phyloP scores from a whole-genome alignment of 2,113 vertebrate species.

The Dolichotis patagonum region DNA sequence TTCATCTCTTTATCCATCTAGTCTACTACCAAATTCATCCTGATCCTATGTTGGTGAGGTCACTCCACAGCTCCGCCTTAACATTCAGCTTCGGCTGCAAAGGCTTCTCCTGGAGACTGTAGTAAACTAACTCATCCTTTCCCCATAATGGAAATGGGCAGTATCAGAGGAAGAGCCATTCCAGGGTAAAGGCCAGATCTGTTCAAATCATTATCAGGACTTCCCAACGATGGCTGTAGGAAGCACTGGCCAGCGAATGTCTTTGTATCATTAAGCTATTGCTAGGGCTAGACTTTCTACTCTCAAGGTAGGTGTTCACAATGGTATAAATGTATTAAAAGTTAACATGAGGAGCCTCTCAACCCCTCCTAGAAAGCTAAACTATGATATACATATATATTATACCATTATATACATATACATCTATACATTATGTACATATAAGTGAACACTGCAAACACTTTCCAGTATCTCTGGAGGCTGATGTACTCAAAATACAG shows the following conservation, averaged over 20 bases:
- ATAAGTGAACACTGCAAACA: not conserved
- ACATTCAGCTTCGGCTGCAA: not conserved
- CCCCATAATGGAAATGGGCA: not conserved
- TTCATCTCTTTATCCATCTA: not conserved
- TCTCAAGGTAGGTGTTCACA: not conserved
- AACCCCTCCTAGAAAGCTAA: not conserved
- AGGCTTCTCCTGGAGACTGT: not conserved
- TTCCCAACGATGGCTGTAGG: not conserved
- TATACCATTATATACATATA: not conserved
- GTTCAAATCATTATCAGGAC: not conserved
- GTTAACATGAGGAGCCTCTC: not conserved
- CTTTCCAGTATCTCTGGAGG: not conserved
- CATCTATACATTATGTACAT: not conserved
- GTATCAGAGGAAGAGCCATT: not conserved
- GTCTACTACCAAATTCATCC: not conserved
- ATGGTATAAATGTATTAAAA: constrained; percentile 4
- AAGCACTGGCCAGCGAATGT: not conserved
- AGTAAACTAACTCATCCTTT: not conserved
- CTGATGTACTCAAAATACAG: not conserved
- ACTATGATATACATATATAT: not conserved
- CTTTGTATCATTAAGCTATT: not conserved
- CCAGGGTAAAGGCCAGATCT: not conserved
- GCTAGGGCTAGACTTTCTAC: not conserved
- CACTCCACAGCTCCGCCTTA: not conserved
- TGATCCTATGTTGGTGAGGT: not conserved